Base-by-base conservation (phyloP, 2,888 invertebrate species). In the Agonopterix alstromeriana region DNA sequence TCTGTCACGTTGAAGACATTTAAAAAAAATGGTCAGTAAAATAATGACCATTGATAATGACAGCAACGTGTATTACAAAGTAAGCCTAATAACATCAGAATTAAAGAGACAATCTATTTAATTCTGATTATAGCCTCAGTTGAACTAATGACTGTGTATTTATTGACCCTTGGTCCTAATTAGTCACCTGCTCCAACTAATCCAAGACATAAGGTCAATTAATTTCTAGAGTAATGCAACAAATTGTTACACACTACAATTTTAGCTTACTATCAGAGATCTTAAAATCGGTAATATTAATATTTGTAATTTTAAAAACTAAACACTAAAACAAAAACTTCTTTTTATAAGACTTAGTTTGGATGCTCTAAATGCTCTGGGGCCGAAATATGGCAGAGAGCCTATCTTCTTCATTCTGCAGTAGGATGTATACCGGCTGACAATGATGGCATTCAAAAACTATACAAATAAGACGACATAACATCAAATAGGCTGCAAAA, bases 11-110 rank as follows among this genome's bases (percentile, higher is more conserved):
- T 62, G 51, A 45, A 36, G 42, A 44, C 51, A 55, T 51, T 65
- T 55, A 64, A 61, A 65, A 61, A 65, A 56, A 53, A 60, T 51
- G 61, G 60, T 55, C 62, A 64, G 53, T 53, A 55, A 52, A 52
- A 47, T 49, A 50, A 48, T 57, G 50, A 53, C 51, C 51, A 55
- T 58, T 62, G 56, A 55, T 48, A 45, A 8, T 36, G 48, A 47
- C 54, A 50, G 49, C n/a, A n/a, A n/a, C n/a, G n/a, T 27, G 27
- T 49, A 49, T 50, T 43, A 48, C 47, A 44, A 50, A 53, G 51
- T 47, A 48, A 43, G 36, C n/a, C 42, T 38, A 10, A 38, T n/a
- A 10, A 38, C 38, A 10, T 10, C n/a, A n/a, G n/a, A n/a, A 36
- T 2, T 4, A 3, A 17, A 3, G 3, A 17, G 17, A 17, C 17